Evolutionary conservation across 1,140 invertebrate species (phyloP).

Genomic region (Goniozus legneri): DNA sequence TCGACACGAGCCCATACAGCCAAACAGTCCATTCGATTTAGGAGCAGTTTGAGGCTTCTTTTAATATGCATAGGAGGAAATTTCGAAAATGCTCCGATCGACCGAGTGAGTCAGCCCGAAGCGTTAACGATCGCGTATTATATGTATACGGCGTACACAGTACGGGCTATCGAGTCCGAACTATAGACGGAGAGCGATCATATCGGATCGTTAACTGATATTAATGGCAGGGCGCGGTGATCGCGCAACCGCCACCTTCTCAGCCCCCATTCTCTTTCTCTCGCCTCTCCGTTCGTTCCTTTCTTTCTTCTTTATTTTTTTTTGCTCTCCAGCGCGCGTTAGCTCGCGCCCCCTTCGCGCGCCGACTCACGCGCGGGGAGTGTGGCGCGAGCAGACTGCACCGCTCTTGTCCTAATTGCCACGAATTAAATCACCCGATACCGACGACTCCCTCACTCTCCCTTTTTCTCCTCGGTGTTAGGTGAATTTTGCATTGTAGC

Average conservation of each 20-base stretch:
- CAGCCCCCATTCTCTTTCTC: constrained; percentile 9
- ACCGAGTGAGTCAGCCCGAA: too few species aligned
- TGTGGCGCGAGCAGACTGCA: too few species aligned
- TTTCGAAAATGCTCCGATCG: too few species aligned
- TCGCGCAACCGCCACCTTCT: constrained; percentile 10
- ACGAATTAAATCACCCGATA: constrained; percentile 48
- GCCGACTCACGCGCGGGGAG: too few species aligned
- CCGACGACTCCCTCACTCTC: constrained; percentile 31
- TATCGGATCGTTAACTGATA: constrained; percentile 53
- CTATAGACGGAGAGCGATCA: constrained; percentile 42
- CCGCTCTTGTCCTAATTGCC: constrained; percentile 38
- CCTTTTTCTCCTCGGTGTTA: too few species aligned
- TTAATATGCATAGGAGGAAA: too few species aligned
- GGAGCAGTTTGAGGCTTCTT: too few species aligned
- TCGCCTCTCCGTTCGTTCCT: constrained; percentile 5
- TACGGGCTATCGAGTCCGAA: constrained; percentile 19
- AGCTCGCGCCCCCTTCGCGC: constrained; percentile 6
- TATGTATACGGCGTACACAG: not conserved
- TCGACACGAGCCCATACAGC: too few species aligned
- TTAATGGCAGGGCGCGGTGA: constrained; percentile 52
- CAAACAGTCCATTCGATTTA: too few species aligned
- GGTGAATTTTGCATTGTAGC: too few species aligned
- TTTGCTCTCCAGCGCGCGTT: not conserved
- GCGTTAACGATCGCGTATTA: too few species aligned
- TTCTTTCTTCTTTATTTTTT: not conserved